These are phyloP conservation scores for Tetrao urogallus DNA, from an alignment of 2,113 vertebrate species.

Conservation along the genomic window DNA sequence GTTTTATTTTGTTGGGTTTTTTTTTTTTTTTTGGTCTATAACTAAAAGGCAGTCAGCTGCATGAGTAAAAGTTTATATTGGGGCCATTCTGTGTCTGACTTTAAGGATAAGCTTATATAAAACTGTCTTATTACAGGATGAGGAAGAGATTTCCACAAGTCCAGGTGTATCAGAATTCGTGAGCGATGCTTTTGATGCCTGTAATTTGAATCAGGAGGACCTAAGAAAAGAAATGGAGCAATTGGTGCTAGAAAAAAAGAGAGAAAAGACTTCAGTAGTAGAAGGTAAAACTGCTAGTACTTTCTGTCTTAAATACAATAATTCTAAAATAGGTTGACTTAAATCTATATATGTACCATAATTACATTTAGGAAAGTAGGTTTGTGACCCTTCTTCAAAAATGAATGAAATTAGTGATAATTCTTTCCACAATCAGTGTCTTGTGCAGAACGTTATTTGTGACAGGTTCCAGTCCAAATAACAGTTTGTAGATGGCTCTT, in stretches of 20 bases:
- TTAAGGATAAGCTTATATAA: not conserved
- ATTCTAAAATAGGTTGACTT: not conserved
- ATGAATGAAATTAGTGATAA: not conserved
- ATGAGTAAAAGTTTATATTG: not conserved
- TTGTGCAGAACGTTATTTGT: not conserved
- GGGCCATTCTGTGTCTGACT: not conserved
- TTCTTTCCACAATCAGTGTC: not conserved
- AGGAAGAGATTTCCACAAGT: slow-evolving; percentile 95
- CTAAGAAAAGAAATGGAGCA: slow-evolving; percentile 97
- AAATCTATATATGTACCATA: not conserved
- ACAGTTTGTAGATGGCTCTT: not conserved
- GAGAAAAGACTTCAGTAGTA: slow-evolving; percentile 64
- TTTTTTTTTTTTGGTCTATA: not conserved
- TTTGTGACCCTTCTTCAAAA: not conserved
- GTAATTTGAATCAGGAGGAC: slow-evolving; percentile 91
- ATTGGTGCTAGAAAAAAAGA: slow-evolving; percentile 93
- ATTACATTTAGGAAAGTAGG: not conserved
- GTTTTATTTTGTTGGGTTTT: not conserved
- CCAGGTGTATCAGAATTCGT: slow-evolving; percentile 96
- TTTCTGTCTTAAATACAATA: not conserved
- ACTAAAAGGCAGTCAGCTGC: not conserved
- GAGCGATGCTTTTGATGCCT: slow-evolving; percentile 93
- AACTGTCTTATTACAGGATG: slow-evolving; percentile 79
- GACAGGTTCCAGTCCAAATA: not conserved
- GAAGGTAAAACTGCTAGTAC: slow-evolving; percentile 79